Evolutionary conservation across 2,888 invertebrate species (phyloP).

Genomic region (Pammene aurita): DNA sequence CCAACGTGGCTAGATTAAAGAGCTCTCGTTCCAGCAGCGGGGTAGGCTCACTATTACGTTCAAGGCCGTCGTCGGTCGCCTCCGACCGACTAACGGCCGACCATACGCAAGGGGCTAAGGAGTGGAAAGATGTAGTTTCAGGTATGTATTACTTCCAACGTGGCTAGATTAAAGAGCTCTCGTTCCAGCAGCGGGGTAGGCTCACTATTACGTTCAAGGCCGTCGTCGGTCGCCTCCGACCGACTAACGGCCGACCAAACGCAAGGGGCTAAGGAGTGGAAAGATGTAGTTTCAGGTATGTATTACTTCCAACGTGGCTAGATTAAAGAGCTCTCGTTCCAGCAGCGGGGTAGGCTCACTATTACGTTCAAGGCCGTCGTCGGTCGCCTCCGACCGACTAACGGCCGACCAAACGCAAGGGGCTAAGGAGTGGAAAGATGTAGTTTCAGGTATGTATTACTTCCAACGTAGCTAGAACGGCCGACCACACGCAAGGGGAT

Average conservation of each 20-base stretch:
- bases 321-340: conserved; percentile 55
- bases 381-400: conserved; percentile 84
- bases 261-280: conserved; percentile 83
- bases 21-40: conserved; percentile 61
- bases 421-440: conserved; percentile 87
- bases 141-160: conserved; percentile 51
- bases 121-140: conserved; percentile 88
- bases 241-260: conserved; percentile 63
- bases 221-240: conserved; percentile 86
- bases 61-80: conserved; percentile 85
- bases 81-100: conserved; percentile 78
- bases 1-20: too few species aligned
- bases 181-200: conserved; percentile 62
- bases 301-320: background rate
- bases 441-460: conserved; percentile 76
- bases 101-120: conserved; percentile 66
- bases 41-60: conserved; percentile 63
- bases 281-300: conserved; percentile 85
- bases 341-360: conserved; percentile 59
- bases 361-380: conserved; percentile 84
- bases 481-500: conserved; percentile 65
- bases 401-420: conserved; percentile 62
- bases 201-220: conserved; percentile 78
- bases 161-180: too few species aligned
- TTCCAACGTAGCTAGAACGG: too few species aligned